Percentiles rank a stretch among this genome's conserved stretches.
Evolutionary conservation across 2,797 vertebrate species (phyloP).

Genomic region (Gadopsis bispinosus): DNA sequence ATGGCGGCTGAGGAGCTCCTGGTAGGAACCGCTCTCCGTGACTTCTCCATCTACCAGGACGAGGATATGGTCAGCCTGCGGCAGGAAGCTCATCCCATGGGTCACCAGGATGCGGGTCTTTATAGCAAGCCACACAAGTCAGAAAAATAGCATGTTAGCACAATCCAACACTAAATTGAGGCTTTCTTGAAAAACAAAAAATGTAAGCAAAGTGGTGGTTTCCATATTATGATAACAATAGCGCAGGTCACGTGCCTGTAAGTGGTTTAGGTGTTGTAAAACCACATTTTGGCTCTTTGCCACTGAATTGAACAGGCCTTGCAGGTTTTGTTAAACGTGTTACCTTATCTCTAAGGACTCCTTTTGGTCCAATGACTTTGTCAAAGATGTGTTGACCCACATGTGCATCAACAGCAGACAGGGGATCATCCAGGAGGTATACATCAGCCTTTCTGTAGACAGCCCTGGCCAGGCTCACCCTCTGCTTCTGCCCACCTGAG

Average conservation of each 20-base stretch:
- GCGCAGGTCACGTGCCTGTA: slow-evolving; percentile 22
- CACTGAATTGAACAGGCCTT: slow-evolving; percentile 13
- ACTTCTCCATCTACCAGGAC: slow-evolving; percentile 91
- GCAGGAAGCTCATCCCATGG: slow-evolving; percentile 90
- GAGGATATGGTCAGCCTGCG: slow-evolving; percentile 91
- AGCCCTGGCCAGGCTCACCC: slow-evolving; percentile 89
- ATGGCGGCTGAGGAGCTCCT: slow-evolving; percentile 90
- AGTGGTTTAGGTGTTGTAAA: slow-evolving; percentile 47
- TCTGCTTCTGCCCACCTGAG: slow-evolving; percentile 97
- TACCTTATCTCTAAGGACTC: slow-evolving; percentile 93
- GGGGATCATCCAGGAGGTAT: slow-evolving; percentile 95
- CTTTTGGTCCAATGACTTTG: slow-evolving; percentile 91
- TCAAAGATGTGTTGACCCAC: slow-evolving; percentile 95
- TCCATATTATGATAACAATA: slow-evolving; percentile 58
- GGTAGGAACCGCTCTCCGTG: slow-evolving; percentile 93
- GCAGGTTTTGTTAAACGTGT: slow-evolving; percentile 21
- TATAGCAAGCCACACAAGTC: slow-evolving; percentile 60
- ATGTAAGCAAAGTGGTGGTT: slow-evolving; percentile 58
- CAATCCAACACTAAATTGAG: slow-evolving; percentile 55
- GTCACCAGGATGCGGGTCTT: slow-evolving; percentile 97
- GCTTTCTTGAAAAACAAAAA: slow-evolving; percentile 59
- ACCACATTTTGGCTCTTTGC: slow-evolving; percentile 34
- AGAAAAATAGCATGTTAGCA: slow-evolving; percentile 55
- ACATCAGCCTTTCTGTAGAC: slow-evolving; percentile 91
- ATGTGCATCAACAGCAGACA: slow-evolving; percentile 93